Conservation (phyloP, 1,140 invertebrate species). For the Mamestra configurata region DNA sequence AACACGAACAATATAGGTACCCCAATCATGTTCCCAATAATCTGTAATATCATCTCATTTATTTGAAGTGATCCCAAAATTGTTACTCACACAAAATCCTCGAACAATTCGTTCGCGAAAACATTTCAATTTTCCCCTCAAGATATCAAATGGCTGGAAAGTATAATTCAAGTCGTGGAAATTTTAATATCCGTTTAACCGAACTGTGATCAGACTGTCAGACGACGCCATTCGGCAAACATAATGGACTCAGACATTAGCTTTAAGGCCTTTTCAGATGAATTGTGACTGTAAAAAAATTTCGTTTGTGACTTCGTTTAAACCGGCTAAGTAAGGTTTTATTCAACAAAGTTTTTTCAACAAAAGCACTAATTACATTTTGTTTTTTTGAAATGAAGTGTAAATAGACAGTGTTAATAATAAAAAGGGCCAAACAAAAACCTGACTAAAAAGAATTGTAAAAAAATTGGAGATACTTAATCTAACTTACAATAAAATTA, state of each 20-base stretch:
- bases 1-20: neutral
- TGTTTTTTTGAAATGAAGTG: too few species aligned
- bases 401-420: too few species aligned
- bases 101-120: slow-evolving; percentile 17
- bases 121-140: slow-evolving; percentile 46
- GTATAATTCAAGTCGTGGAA: slow-evolving; percentile 43
- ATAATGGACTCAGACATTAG: slow-evolving; percentile 44
- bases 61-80: slow-evolving; percentile 1
- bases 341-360: too few species aligned
- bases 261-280: slow-evolving; percentile 8
- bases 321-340: neutral
- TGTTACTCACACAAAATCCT: slow-evolving; percentile 3
- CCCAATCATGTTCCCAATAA: slow-evolving; percentile 4
- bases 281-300: slow-evolving; percentile 16
- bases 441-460: neutral
- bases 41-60: slow-evolving; percentile 13
- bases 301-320: neutral
- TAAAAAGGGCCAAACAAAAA: too few species aligned
- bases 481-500: neutral
- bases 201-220: slow-evolving; percentile 35
- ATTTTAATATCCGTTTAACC: slow-evolving; percentile 49
- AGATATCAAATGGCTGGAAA: slow-evolving; percentile 37
- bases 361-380: too few species aligned
- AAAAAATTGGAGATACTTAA: neutral
- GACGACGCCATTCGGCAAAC: slow-evolving; percentile 5